Evolutionary conservation across 2,888 invertebrate genomes (phyloP).

Genomic region (Diaprepes abbreviatus): DNA sequence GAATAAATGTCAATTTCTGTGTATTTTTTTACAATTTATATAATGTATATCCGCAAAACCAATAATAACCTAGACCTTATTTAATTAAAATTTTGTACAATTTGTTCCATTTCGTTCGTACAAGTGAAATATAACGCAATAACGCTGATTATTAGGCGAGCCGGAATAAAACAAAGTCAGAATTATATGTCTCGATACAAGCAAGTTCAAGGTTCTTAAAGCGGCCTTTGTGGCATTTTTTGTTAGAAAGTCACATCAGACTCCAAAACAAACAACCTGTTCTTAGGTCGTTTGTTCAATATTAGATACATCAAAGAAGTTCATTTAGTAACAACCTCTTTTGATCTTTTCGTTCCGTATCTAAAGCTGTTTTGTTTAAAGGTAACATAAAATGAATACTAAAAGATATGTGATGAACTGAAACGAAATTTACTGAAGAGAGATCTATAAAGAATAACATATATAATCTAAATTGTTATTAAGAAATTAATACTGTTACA

Average conservation of each 20-base stretch:
- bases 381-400: too few relatives aligned
- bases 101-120: background rate
- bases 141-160: constrained; percentile 8
- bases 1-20: too few relatives aligned
- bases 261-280: constrained; percentile 5
- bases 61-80: background rate
- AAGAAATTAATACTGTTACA: too few relatives aligned
- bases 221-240: constrained; percentile 8
- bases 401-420: too few relatives aligned
- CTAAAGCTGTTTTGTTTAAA: background rate
- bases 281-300: background rate
- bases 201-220: constrained; percentile 23
- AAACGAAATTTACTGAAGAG: too few relatives aligned
- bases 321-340: background rate
- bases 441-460: too few relatives aligned
- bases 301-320: constrained; percentile 4
- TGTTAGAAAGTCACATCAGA: constrained; percentile 8
- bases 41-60: too few relatives aligned
- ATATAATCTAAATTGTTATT: too few relatives aligned
- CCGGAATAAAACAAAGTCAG: background rate
- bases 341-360: background rate
- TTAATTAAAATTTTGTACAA: background rate
- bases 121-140: background rate
- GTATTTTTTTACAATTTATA: too few relatives aligned
- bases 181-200: constrained; percentile 6